Conservation (phyloP, 2,113 vertebrate genomes). For the Neolamprologus sp. region DNA sequence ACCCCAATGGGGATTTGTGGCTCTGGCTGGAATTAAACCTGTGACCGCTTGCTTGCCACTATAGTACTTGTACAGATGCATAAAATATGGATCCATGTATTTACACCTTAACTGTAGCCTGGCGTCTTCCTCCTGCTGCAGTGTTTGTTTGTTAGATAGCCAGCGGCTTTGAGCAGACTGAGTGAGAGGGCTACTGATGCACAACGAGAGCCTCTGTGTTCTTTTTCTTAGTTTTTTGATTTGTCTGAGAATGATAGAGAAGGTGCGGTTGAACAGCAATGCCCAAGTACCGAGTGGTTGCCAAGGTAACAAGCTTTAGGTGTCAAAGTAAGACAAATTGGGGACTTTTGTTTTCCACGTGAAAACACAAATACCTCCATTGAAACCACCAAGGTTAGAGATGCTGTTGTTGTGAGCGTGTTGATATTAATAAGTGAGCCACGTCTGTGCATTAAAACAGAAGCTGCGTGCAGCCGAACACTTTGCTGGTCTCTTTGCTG, state of each 20-base stretch:
- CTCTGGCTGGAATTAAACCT: neutral
- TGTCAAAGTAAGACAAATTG: neutral
- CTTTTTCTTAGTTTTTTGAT: neutral
- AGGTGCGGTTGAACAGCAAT: neutral
- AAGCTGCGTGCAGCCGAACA: neutral
- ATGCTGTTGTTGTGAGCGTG: neutral
- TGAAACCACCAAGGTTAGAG: neutral
- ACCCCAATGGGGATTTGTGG: neutral
- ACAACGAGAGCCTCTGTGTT: neutral
- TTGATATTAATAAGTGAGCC: neutral
- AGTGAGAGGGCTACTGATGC: neutral
- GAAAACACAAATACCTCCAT: neutral
- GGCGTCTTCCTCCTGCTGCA: neutral
- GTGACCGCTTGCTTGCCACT: neutral
- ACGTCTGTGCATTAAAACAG: neutral
- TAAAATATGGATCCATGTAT: neutral
- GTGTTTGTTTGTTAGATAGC: neutral
- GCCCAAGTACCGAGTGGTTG: conserved; percentile 7
- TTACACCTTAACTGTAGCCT: neutral
- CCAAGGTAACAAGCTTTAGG: conserved; percentile 27
- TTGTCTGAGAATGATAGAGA: neutral
- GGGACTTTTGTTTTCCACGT: neutral
- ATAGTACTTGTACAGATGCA: neutral
- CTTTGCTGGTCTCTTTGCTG: neutral
- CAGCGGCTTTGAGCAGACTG: neutral